Evolutionary conservation across 2,797 vertebrate genomes (phyloP).

Genomic region (Tympanoctomys barrerae): DNA sequence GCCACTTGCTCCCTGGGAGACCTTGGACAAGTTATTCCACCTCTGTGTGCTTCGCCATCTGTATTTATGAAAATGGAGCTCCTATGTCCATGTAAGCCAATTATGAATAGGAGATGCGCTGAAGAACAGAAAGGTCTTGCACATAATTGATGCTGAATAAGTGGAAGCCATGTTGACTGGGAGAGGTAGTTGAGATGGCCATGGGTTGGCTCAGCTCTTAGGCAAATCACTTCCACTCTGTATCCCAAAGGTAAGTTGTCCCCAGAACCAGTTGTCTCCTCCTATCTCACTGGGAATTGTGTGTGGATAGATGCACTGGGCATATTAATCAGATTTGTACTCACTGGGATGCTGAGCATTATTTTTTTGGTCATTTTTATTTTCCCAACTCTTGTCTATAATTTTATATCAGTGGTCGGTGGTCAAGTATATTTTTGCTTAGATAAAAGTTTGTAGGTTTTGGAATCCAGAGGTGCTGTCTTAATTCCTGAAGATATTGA

Average conservation of each 20-base stretch:
- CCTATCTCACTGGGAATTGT: background rate
- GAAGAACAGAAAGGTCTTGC: background rate
- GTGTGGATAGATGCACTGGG: background rate
- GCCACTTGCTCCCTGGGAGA: background rate
- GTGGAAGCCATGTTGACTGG: background rate
- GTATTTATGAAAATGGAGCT: conserved; percentile 37
- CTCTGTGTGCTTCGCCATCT: background rate
- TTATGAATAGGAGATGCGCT: background rate
- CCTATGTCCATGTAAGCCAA: background rate
- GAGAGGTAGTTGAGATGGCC: background rate
- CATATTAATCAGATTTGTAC: background rate
- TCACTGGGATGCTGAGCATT: background rate
- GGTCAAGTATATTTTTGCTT: conserved; percentile 68
- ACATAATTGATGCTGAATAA: background rate
- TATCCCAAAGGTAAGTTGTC: background rate
- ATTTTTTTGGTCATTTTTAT: conserved; percentile 20
- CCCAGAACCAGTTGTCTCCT: background rate
- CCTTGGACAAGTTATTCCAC: background rate
- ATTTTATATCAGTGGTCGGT: background rate
- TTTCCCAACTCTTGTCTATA: conserved; percentile 46
- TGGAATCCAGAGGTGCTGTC: conserved; percentile 66
- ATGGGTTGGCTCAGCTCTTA: background rate
- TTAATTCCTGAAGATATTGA: conserved; percentile 76
- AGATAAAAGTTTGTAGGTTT: conserved; percentile 76
- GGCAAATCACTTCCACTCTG: background rate